A percentile compares a stretch with the other conserved stretches of the same genome.
phyloP scores from a whole-genome alignment of 2,113 vertebrate species.

The Theristicus caerulescens region DNA sequence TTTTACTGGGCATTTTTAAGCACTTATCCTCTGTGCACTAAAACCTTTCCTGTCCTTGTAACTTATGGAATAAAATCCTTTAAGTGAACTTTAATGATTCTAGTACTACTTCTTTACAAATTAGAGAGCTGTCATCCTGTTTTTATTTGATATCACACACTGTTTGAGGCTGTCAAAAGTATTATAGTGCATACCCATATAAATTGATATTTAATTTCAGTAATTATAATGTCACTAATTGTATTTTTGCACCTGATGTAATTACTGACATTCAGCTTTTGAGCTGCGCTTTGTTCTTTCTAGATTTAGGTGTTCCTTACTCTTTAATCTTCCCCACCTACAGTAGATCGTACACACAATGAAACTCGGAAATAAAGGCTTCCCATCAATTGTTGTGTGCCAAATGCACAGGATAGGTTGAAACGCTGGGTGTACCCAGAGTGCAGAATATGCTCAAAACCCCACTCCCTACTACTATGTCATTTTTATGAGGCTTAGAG shows the following conservation, averaged over 20 bases:
- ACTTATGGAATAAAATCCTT: background rate
- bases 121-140: background rate
- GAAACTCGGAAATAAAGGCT: background rate
- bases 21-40: background rate
- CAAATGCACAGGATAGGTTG: background rate
- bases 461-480: background rate
- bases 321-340: background rate
- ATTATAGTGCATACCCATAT: background rate
- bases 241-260: conserved; percentile 7
- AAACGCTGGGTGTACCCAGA: background rate
- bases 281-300: background rate
- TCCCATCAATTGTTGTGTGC: background rate
- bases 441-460: background rate
- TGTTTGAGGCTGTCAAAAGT: background rate
- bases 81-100: background rate
- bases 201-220: conserved; percentile 28
- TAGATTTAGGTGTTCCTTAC: background rate
- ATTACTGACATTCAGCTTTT: background rate
- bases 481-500: background rate
- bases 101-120: background rate
- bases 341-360: background rate
- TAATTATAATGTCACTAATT: conserved; percentile 18
- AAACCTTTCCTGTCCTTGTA: background rate
- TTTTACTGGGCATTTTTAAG: conserved; percentile 4
- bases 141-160: background rate